Conservation (phyloP, 2,888 invertebrate species). For the Serripes groenlandicus region DNA sequence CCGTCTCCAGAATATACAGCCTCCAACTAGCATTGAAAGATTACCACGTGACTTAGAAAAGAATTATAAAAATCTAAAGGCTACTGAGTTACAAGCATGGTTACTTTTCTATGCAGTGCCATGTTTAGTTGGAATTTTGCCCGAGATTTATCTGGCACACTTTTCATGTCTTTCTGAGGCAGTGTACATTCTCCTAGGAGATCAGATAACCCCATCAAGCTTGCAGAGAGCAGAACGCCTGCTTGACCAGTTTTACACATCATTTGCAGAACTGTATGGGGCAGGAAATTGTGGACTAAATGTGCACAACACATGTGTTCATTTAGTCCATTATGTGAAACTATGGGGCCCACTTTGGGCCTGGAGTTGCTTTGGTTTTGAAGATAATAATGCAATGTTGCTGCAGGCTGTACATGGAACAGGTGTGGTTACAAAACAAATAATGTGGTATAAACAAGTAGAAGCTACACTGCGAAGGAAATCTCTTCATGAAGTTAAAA, state of each 20-base stretch:
- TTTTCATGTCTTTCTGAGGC: conserved; percentile 53
- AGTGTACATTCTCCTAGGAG: conserved; percentile 59
- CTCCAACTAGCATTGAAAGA: conserved; percentile 58
- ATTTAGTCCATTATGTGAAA: conserved; percentile 42
- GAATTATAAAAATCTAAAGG: conserved; percentile 63
- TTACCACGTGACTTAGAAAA: conserved; percentile 66
- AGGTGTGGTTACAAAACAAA: conserved; percentile 39
- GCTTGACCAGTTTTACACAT: conserved; percentile 43
- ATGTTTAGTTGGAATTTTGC: conserved; percentile 57
- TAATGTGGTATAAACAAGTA: no score
- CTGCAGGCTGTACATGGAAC: conserved; percentile 43
- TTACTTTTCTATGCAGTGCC: conserved; percentile 60
- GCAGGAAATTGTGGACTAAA: conserved; percentile 55
- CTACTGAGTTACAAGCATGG: conserved; percentile 66
- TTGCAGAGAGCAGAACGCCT: conserved; percentile 45
- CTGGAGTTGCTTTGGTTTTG: conserved; percentile 65
- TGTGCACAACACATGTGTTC: conserved; percentile 54
- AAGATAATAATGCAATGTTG: conserved; percentile 45
- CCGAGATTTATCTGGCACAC: conserved; percentile 54
- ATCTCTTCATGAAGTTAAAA: neutral
- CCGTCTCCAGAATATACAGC: conserved; percentile 47
- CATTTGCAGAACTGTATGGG: conserved; percentile 52
- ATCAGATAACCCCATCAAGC: conserved; percentile 41
- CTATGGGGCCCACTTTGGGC: conserved; percentile 53
- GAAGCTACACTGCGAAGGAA: conserved; percentile 21